These are phyloP conservation scores for Ictidomys tridecemlineatus DNA, from an alignment of 2,113 vertebrate species.

Conservation along the genomic window DNA sequence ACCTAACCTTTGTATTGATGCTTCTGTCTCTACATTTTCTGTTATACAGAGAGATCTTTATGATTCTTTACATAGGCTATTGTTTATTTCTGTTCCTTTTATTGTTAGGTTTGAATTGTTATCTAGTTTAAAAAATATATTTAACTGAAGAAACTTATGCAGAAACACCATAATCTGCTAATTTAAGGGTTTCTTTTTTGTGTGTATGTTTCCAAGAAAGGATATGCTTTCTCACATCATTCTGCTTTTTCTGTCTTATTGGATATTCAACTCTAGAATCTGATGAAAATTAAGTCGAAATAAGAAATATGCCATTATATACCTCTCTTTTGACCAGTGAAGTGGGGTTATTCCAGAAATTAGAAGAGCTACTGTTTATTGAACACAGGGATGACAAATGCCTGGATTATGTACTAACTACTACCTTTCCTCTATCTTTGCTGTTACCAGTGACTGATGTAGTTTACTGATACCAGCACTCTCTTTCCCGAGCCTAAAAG, in stretches of 20 bases:
- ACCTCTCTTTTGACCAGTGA: not conserved
- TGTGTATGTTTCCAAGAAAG: not conserved
- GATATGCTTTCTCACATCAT: slow-evolving; percentile 3
- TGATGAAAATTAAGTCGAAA: slow-evolving; percentile 60
- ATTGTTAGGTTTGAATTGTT: slow-evolving; percentile 30
- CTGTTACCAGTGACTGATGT: not conserved
- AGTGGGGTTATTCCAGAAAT: not conserved
- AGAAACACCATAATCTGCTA: not conserved
- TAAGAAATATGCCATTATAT: not conserved
- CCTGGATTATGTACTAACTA: not conserved
- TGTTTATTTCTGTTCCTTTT: not conserved
- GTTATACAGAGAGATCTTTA: not conserved
- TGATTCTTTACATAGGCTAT: slow-evolving; percentile 25
- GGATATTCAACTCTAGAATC: not conserved
- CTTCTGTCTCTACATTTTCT: not conserved
- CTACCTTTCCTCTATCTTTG: not conserved
- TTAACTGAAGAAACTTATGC: not conserved
- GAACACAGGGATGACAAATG: not conserved
- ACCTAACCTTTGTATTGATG: not conserved
- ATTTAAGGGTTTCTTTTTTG: not conserved
- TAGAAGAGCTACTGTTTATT: not conserved
- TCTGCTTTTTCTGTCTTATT: slow-evolving; percentile 2
- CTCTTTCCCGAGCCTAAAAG: not conserved
- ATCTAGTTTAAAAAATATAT: slow-evolving; percentile 3
- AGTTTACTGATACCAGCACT: not conserved